Evolutionary conservation across 2,888 invertebrate species (phyloP).

Genomic region (Epiblema foenella): DNA sequence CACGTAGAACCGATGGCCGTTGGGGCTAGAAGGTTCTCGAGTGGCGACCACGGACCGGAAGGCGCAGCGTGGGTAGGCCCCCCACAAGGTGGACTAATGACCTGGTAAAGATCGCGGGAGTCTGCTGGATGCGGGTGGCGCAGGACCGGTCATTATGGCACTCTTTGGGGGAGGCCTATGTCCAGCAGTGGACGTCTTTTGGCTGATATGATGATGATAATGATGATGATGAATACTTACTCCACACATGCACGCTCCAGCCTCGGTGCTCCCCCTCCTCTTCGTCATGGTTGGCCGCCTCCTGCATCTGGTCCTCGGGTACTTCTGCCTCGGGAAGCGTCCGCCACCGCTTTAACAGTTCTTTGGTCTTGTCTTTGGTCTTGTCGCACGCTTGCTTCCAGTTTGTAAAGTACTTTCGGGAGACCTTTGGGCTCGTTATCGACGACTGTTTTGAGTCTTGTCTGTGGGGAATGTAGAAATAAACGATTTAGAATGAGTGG

Average conservation of each 20-base stretch:
- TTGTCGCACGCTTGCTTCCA: constrained; percentile 91
- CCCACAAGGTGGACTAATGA: no score
- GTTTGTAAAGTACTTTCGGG: constrained; percentile 89
- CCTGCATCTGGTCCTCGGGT: constrained; percentile 68
- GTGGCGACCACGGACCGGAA: no score
- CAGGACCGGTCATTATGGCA: no score
- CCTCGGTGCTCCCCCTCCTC: constrained; percentile 83
- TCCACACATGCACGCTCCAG: constrained; percentile 92
- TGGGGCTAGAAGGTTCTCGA: no score
- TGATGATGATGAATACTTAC: no score
- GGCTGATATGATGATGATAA: no score
- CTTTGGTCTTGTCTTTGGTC: constrained; percentile 90
- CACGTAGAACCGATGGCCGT: no score
- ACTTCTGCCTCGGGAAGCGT: constrained; percentile 86
- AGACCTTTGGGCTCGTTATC: constrained; percentile 84
- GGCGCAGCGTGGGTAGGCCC: no score
- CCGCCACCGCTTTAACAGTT: constrained; percentile 88
- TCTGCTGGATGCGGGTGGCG: no score
- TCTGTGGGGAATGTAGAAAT: constrained; percentile 55
- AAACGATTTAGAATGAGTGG: neutral
- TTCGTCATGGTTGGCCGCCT: constrained; percentile 63
- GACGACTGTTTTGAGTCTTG: constrained; percentile 75
- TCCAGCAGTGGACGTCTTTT: no score
- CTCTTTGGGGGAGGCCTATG: no score
- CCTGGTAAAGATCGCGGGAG: no score